Conservation (phyloP, 1,140 invertebrate genomes). For the Eumeta japonica region DNA sequence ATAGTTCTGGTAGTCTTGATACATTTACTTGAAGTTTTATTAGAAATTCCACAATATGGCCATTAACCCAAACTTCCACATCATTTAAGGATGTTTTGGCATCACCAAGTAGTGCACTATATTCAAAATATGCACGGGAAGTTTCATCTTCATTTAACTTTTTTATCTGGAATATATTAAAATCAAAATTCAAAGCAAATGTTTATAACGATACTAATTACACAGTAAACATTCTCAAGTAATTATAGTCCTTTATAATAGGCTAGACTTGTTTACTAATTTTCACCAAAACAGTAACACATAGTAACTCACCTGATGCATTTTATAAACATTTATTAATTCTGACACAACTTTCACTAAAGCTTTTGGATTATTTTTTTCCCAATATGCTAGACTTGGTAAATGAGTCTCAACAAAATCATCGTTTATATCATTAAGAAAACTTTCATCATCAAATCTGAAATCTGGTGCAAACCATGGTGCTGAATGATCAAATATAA, state of each 20-base stretch:
- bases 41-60: slow-evolving; percentile 46
- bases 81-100: slow-evolving; percentile 42
- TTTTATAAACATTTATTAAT: slow-evolving; percentile 56
- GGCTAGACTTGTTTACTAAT: no score
- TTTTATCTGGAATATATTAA: slow-evolving; percentile 29
- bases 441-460: slow-evolving; percentile 59
- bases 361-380: slow-evolving; percentile 51
- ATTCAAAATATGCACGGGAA: slow-evolving; percentile 53
- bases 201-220: neutral
- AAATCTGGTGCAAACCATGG: slow-evolving; percentile 52
- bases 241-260: no score
- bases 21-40: slow-evolving; percentile 50
- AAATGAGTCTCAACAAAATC: slow-evolving; percentile 47
- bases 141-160: slow-evolving; percentile 50
- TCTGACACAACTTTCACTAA: slow-evolving; percentile 59
- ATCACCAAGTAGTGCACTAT: slow-evolving; percentile 48
- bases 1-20: slow-evolving; percentile 43
- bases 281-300: slow-evolving; percentile 3
- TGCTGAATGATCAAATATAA: slow-evolving; percentile 40
- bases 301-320: slow-evolving; percentile 49
- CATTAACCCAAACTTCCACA: slow-evolving; percentile 50
- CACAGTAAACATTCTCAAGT: no score
- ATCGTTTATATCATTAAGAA: slow-evolving; percentile 54
- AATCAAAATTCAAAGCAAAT: neutral
- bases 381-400: slow-evolving; percentile 61